Base-by-base conservation (phyloP, 2,797 vertebrate species). In the Rhinophrynus dorsalis region DNA sequence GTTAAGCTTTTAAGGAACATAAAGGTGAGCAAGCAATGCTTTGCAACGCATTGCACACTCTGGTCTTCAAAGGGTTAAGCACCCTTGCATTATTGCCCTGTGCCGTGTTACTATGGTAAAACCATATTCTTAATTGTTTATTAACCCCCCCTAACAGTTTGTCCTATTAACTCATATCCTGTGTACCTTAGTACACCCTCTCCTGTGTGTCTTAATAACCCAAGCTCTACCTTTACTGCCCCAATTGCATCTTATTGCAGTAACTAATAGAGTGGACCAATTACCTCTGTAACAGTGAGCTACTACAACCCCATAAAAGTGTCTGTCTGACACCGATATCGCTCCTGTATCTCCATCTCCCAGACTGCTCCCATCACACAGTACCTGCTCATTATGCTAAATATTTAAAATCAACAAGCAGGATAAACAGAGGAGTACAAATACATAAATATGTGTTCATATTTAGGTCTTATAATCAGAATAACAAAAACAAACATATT, bases 341-440 rank as follows among this genome's bases (percentile, higher is more conserved):
- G 37, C 26, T 56, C 78, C 72, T 45, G 63, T 24, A 32, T 67
- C 48, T 35, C 69, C 65, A 52, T 35, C 58, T 59, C 37, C 0
- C 0, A 30, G 18, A 20, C 59, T 26, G 33, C 58, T 38, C 64
- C 35, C 47, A 33, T 42, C 48, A 68, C 67, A 40, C 69, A 73
- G 54, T 73, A 55, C 21, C 68, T 89, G 88, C 87, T 90, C 89
- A 89, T 90, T 86, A 86, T 87, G 83, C 85, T 84, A 89, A 86
- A 89, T 88, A 90, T 88, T 87, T 85, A 84, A 83, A 85, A 83
- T 83, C 81, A 81, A 80, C 68, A n/a, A n/a, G 30, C 62, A 86
- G 81, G 83, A 81, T 82, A 85, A 80, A 47, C 81, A 86, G 82
- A n/a, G n/a, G n/a, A n/a, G n/a, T n/a, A n/a, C n/a, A n/a, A n/a